phyloP scores from a whole-genome alignment of 2,797 vertebrate species.

The Ctenosaura bakeri region DNA sequence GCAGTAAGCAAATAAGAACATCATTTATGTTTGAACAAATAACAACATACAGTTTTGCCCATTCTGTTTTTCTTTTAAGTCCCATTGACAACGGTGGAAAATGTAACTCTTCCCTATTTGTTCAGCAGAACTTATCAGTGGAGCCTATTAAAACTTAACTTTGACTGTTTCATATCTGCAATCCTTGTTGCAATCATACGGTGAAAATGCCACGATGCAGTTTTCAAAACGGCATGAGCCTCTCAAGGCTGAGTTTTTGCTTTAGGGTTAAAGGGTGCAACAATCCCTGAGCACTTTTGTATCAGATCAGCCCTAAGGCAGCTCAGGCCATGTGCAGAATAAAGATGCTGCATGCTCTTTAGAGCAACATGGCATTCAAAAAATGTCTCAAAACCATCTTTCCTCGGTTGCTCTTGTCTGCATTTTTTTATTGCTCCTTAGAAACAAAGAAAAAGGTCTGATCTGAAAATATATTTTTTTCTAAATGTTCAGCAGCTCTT shows the following conservation, averaged over 20 bases:
- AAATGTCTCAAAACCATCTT: background rate
- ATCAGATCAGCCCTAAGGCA: background rate
- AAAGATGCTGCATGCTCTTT: no score
- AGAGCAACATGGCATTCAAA: background rate
- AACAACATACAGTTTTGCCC: no score
- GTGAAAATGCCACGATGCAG: background rate
- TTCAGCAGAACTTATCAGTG: background rate
- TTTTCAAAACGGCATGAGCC: background rate
- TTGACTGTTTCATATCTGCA: no score
- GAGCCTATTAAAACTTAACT: background rate
- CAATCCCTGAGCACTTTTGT: no score
- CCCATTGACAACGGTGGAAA: background rate
- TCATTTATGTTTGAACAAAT: background rate
- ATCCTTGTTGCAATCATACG: no score
- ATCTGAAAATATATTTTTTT: no score
- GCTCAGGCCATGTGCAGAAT: no score
- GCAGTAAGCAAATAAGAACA: background rate
- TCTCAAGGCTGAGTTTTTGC: no score
- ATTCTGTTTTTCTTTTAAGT: background rate
- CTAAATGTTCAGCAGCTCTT: background rate
- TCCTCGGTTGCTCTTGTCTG: background rate
- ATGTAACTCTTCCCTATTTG: background rate
- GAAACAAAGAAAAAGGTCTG: background rate
- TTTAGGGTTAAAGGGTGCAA: background rate
- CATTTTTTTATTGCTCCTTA: no score